Base-by-base conservation (phyloP, 1,140 invertebrate species). In the Drosophila ohnishii region DNA sequence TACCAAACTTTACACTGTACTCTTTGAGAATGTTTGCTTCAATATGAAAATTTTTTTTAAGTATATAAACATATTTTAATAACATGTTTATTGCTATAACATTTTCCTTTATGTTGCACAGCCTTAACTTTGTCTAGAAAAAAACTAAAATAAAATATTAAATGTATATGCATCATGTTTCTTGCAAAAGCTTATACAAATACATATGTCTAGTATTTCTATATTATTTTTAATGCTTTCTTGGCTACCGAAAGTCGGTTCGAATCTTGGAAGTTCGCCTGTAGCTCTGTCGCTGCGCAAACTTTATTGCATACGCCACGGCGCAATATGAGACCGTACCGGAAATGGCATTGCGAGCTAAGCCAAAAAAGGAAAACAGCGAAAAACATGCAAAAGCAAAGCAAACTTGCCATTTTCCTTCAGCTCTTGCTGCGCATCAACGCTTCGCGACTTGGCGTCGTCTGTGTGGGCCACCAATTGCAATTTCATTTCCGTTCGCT, bases 401-500 rank as follows among this genome's bases (percentile, higher is more conserved):
- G 82, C 65, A 87, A 86, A 78, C 69, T 82, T 87, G 63, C 71
- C 66, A 74, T 78, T 60, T 37, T 59, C 61, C 48, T 34, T 30
- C 56, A 13, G 19, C 50, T 19, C 35, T 34, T 45, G 48, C 74
- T 51, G 63, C 51, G 75, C 79, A 79, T 80, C 76, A 87, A 77
- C 84, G 84, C 76, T 69, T 88, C 84, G 83, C 83, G 84, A 87
- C 83, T 87, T 69, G 69, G 64, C 72, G 83, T 88, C 83, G 83
- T 88, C 84, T 83, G 84, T 78, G 75, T 79, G 75, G 82, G 59
- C 59, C 70, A 79, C 67, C 84, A 87, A 86, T 87, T 86, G 83
- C 84, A 86, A 88, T 86, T 86, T 86, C 83, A 86, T 86, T 86
- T 86, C 83, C 83, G 83, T 59, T 87, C 60, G 55, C 66, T 79